Evolutionary conservation across 2,113 vertebrate species (phyloP).

Genomic region (Trogon melanurus): DNA sequence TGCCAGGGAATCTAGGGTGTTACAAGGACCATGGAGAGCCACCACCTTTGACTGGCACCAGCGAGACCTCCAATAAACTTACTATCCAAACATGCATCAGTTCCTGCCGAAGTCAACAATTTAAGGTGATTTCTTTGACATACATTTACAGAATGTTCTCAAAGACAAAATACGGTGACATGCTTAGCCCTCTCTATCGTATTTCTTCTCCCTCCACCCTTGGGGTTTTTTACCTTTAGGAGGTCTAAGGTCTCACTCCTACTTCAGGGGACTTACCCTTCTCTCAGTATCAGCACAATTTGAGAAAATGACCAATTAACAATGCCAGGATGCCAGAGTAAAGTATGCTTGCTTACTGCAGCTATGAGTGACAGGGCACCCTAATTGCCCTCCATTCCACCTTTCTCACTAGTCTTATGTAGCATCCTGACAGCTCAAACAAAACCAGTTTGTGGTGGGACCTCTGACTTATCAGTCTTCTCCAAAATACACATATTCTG

Average conservation of each 20-base stretch:
- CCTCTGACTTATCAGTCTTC: background rate
- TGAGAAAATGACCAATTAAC: background rate
- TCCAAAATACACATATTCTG: background rate
- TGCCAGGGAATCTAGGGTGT: constrained; percentile 97
- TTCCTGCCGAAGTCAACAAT: constrained; percentile 91
- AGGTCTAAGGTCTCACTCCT: background rate
- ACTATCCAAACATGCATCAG: constrained; percentile 96
- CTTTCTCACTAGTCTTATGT: background rate
- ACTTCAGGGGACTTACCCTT: background rate
- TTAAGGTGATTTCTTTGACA: constrained; percentile 82
- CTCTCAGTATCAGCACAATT: background rate
- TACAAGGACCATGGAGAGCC: constrained; percentile 95
- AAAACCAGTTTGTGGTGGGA: background rate
- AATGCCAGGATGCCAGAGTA: background rate
- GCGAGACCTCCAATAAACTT: constrained; percentile 92
- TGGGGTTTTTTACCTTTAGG: background rate
- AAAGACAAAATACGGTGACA: background rate
- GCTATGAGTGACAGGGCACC: background rate
- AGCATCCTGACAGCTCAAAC: background rate
- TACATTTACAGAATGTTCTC: background rate
- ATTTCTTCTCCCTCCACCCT: accelerated
- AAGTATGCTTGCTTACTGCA: background rate
- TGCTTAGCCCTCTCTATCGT: background rate
- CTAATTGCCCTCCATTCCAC: background rate
- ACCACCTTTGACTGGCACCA: constrained; percentile 88